A percentile compares a stretch with the other conserved stretches of the same genome.
Evolutionary conservation across 2,888 invertebrate species (phyloP).

Genomic region (Synanthedon andrenaeformis): DNA sequence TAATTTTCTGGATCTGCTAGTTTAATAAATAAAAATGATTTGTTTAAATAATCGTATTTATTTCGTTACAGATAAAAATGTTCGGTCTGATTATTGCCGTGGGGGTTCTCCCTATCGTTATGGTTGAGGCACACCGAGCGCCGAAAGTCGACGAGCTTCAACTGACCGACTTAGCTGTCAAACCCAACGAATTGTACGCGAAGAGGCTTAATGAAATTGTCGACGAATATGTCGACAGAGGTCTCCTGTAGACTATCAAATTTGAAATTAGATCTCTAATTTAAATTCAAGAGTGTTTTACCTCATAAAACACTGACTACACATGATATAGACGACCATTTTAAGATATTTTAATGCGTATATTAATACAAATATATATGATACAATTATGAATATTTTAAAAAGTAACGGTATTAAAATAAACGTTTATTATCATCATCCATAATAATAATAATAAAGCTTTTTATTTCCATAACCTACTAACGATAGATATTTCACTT

Average conservation of each 20-base stretch:
- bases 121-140: slow-evolving; percentile 1
- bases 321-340: too few relatives aligned
- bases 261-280: too few relatives aligned
- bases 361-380: too few relatives aligned
- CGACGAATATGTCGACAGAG: slow-evolving; percentile 2
- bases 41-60: background rate
- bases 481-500: too few relatives aligned
- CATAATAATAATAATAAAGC: too few relatives aligned
- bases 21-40: background rate
- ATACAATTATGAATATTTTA: too few relatives aligned
- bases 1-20: background rate
- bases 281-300: too few relatives aligned
- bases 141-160: background rate
- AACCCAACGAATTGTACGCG: slow-evolving; percentile 1
- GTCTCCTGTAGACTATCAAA: slow-evolving; percentile 1
- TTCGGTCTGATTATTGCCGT: background rate
- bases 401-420: too few relatives aligned
- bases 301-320: too few relatives aligned
- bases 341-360: too few relatives aligned
- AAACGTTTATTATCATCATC: too few relatives aligned
- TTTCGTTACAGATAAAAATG: slow-evolving; percentile 1
- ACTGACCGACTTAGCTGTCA: background rate
- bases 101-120: background rate
- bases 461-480: too few relatives aligned
- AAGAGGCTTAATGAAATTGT: slow-evolving; percentile 2